Percentiles rank a stretch among this genome's conserved stretches.
Evolutionary conservation across 2,888 invertebrate species (phyloP).

Genomic region (Drosophila meridiana): DNA sequence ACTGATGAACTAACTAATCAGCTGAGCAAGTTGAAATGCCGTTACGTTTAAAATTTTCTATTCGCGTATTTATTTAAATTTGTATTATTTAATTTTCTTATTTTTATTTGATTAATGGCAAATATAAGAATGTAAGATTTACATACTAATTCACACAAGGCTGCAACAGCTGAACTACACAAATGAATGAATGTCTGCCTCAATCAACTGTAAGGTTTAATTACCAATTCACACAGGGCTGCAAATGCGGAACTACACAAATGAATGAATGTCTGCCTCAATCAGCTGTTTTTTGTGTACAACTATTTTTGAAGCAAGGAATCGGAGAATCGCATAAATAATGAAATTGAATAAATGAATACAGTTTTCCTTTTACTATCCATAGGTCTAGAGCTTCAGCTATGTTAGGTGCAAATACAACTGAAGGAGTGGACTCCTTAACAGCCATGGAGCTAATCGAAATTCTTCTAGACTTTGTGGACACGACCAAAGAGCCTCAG

Average conservation of each 20-base stretch:
- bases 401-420: not conserved
- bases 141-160: not conserved
- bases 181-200: not conserved
- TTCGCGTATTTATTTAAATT: not conserved
- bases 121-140: not conserved
- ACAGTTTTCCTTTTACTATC: too few relatives aligned
- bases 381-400: not conserved
- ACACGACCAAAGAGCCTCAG: not conserved
- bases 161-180: too few relatives aligned
- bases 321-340: not conserved
- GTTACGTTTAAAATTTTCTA: not conserved
- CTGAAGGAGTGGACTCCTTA: too few relatives aligned
- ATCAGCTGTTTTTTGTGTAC: constrained; percentile 11
- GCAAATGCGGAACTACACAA: too few relatives aligned
- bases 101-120: not conserved
- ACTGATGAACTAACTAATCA: not conserved
- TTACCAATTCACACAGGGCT: not conserved
- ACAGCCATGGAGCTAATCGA: not conserved
- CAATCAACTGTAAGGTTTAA: too few relatives aligned
- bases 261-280: not conserved
- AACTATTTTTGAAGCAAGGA: not conserved
- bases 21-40: not conserved
- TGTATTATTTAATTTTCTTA: not conserved
- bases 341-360: too few relatives aligned
- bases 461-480: constrained; percentile 14